Conservation (phyloP, 30 jellyfish, hydroid and myxozoan genomes). For the Catostylus mosaicus region DNA sequence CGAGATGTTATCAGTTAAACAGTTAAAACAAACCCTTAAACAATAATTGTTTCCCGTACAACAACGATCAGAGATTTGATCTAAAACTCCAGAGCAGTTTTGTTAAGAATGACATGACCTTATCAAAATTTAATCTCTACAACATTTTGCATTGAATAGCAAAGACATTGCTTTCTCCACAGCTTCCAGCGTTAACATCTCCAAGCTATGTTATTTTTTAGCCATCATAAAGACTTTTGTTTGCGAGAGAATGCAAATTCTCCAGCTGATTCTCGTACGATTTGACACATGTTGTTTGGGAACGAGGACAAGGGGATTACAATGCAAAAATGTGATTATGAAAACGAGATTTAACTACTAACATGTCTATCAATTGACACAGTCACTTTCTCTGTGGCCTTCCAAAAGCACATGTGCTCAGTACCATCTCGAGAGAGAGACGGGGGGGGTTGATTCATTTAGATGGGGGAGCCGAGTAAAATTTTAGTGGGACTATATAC, state of each 20-base stretch:
- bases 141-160: background rate
- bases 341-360: too few relatives aligned
- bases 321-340: too few relatives aligned
- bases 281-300: background rate
- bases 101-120: slow-evolving; percentile 8
- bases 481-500: too few relatives aligned
- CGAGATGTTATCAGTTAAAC: background rate
- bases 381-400: too few relatives aligned
- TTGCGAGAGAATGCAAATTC: background rate
- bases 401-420: too few relatives aligned
- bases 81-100: background rate
- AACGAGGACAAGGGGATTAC: too few relatives aligned
- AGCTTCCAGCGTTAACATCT: too few relatives aligned
- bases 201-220: background rate
- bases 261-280: background rate
- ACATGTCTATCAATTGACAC: too few relatives aligned
- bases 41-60: background rate
- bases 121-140: background rate
- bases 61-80: background rate
- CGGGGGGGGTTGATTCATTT: too few relatives aligned
- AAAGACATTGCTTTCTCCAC: too few relatives aligned
- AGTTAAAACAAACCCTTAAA: background rate
- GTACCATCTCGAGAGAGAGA: too few relatives aligned
- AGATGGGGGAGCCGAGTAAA: too few relatives aligned
- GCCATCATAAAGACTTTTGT: background rate